Conservation (phyloP, 2,113 vertebrate species). For the Helogale parvula region DNA sequence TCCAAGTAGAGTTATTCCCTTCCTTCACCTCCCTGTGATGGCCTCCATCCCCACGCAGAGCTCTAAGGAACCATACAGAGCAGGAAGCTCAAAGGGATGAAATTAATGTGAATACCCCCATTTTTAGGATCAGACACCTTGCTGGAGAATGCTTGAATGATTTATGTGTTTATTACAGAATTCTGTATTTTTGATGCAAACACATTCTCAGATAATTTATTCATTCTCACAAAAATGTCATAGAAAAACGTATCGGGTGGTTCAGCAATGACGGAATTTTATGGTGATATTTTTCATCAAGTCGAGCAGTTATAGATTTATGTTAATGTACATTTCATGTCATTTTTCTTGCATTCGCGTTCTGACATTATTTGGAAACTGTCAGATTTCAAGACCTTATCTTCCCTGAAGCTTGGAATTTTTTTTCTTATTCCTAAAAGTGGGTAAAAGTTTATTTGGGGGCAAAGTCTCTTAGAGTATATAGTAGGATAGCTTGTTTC, state of each 20-base stretch:
- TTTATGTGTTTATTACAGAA: slow-evolving; percentile 75
- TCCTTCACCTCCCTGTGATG: not conserved
- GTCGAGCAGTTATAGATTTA: slow-evolving; percentile 70
- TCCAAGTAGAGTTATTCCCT: not conserved
- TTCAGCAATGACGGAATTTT: slow-evolving; percentile 46
- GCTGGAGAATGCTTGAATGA: slow-evolving; percentile 57
- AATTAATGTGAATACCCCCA: not conserved
- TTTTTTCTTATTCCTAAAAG: not conserved
- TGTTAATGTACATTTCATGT: slow-evolving; percentile 57
- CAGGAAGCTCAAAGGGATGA: not conserved
- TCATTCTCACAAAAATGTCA: slow-evolving; percentile 74
- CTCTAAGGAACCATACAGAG: not conserved
- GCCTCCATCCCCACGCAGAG: not conserved
- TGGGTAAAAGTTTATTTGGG: slow-evolving; percentile 38
- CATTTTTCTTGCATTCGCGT: slow-evolving; percentile 66
- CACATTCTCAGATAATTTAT: slow-evolving; percentile 74
- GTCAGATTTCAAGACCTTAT: slow-evolving; percentile 56
- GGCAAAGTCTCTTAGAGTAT: not conserved
- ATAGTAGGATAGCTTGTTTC: not conserved
- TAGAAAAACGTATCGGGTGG: not conserved
- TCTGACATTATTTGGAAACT: slow-evolving; percentile 57
- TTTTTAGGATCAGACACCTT: slow-evolving; percentile 28
- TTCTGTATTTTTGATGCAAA: slow-evolving; percentile 74
- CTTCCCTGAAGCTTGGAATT: slow-evolving; percentile 27
- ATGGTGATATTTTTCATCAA: slow-evolving; percentile 64